A percentile compares a stretch with the other conserved stretches of the same genome.
phyloP scores from a whole-genome alignment of 35 echinoderm and acorn worm genomes.

The Ptychodera flava region DNA sequence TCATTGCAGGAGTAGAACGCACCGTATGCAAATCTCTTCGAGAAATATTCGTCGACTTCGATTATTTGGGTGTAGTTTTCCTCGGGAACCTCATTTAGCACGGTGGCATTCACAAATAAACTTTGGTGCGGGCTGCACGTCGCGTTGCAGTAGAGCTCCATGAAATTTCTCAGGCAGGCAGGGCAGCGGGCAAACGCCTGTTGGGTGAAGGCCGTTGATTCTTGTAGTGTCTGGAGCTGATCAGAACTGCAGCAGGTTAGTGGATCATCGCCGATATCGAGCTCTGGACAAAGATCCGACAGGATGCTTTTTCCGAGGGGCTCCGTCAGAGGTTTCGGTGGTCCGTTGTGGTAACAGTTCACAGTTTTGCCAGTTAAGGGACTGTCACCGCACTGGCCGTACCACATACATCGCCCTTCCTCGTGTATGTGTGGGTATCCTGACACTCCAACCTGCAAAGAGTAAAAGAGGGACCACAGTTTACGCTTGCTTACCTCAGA shows the following conservation, averaged over 20 bases:
- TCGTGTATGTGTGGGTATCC: conserved; percentile 21
- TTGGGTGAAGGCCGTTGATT: conserved; percentile 4
- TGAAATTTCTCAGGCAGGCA: conserved; percentile 46
- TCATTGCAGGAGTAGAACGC: conserved; percentile 48
- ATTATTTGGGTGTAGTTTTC: neutral
- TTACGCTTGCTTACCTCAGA: too few relatives aligned
- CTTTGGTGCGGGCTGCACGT: conserved; percentile 34
- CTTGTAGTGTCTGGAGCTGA: conserved; percentile 39
- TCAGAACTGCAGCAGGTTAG: conserved; percentile 43
- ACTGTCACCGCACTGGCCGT: conserved; percentile 28
- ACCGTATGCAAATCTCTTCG: conserved; percentile 24
- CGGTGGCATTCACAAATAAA: conserved; percentile 26
- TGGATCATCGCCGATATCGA: neutral
- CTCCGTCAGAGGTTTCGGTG: neutral
- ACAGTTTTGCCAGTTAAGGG: conserved; percentile 8
- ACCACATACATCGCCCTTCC: conserved; percentile 34
- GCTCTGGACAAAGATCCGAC: conserved; percentile 23
- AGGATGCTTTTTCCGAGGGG: neutral
- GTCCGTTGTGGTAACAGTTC: conserved; percentile 28
- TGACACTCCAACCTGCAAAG: neutral
- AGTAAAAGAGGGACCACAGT: too few relatives aligned
- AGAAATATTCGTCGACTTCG: conserved; percentile 27
- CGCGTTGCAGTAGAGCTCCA: conserved; percentile 31
- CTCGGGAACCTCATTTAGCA: neutral
- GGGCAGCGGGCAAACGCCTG: conserved; percentile 50